phyloP scores from a whole-genome alignment of 2,888 invertebrate genomes.

The Tachina lurida region DNA sequence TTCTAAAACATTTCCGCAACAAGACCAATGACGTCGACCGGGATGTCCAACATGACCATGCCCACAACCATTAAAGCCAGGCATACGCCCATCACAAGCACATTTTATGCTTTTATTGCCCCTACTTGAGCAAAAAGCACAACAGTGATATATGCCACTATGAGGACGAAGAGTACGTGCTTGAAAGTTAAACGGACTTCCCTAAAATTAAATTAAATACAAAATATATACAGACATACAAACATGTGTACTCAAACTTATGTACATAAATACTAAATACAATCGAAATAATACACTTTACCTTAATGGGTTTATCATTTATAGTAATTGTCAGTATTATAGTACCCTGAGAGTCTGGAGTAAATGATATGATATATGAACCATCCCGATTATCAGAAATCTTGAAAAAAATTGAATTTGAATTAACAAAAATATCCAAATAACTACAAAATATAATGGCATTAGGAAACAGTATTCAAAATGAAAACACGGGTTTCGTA shows the following conservation, averaged over 20 bases:
- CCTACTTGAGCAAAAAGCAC: constrained; percentile 91
- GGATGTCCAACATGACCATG: constrained; percentile 92
- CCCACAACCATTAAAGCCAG: constrained; percentile 90
- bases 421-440: background rate
- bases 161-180: constrained; percentile 87
- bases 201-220: constrained; percentile 82
- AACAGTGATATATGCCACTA: constrained; percentile 90
- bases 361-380: constrained; percentile 85
- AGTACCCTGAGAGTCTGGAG: constrained; percentile 86
- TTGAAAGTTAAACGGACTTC: constrained; percentile 87
- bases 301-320: constrained; percentile 87
- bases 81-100: constrained; percentile 90
- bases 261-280: background rate
- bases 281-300: constrained; percentile 74
- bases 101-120: constrained; percentile 88
- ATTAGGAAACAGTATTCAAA: too few species aligned
- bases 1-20: constrained; percentile 88
- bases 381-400: constrained; percentile 87
- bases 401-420: constrained; percentile 75
- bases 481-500: too few species aligned
- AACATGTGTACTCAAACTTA: background rate
- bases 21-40: constrained; percentile 91
- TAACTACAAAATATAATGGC: background rate
- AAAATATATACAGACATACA: background rate
- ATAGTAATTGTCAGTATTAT: constrained; percentile 86